Evolutionary conservation across 2,888 invertebrate genomes (phyloP).

Genomic region (Pilophorus perplexus): DNA sequence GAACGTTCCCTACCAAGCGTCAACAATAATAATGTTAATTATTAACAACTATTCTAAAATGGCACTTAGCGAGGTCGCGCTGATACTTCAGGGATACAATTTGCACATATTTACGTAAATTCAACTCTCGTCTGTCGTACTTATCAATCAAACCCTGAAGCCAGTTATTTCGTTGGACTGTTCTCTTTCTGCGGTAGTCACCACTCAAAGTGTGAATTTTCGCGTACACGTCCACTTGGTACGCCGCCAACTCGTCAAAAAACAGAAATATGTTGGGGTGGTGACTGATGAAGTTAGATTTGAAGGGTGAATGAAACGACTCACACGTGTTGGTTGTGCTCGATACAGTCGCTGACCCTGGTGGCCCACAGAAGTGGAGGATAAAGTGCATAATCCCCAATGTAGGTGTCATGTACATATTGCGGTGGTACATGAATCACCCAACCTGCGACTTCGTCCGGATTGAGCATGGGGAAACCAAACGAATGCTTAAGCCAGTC

Average conservation of each 20-base stretch:
- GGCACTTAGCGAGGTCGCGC: neutral
- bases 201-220: neutral
- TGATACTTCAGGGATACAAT: neutral
- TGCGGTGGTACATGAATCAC: neutral
- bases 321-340: neutral
- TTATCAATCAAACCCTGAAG: neutral
- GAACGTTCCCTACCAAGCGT: too few species aligned
- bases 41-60: too few species aligned
- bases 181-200: neutral
- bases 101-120: neutral
- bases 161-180: neutral
- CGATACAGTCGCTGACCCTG: neutral
- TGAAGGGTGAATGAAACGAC: neutral
- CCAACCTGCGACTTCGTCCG: neutral
- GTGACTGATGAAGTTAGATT: neutral
- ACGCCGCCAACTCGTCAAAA: neutral
- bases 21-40: too few species aligned
- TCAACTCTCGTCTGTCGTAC: neutral
- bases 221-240: neutral
- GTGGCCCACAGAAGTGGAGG: neutral
- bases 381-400: neutral
- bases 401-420: constrained; percentile 2
- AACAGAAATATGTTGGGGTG: neutral
- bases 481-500: neutral
- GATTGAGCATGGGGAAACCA: neutral